Evolutionary conservation across 2,888 invertebrate genomes (phyloP), one percentile per base, ranked within the genome.

Genomic region (Ptilodon capucinus): DNA sequence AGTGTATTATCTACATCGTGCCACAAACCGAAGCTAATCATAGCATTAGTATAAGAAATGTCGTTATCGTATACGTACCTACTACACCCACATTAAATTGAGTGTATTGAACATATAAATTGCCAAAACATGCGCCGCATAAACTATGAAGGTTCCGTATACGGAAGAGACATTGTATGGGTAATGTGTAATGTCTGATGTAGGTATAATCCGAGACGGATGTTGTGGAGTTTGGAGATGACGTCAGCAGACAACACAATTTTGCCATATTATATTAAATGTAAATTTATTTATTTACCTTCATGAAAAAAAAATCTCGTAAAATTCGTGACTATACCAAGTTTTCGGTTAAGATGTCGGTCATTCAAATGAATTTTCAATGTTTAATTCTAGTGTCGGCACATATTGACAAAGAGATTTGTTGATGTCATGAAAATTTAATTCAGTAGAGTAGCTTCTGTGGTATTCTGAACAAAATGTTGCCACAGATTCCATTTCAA

Each of bases 1-100:
- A 14, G 9, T 5, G 13, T 21, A 16, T 34, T 32, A 46, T 42
- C 32, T 32, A 14, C 14, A 4, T 64, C 54, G 59, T 57, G 58
- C 64, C 56, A 21, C 54, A 49, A 59, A 60, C 60, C 65, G 61
- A 70, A 69, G 63, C 65, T 50, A 75, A 74, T 71, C 54, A 58
- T 13, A 48, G 44, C 51, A 48, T 42, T 53, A 39, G 44, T 45
- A 61, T 64, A 74, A 79, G 76, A 77, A 76, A 74, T 63, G 65
- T 75, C 71, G 64, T 76, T 71, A 71, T 55, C 36, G 35, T 43
- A 13, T 46, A 49, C 30, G 28, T n/a, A n/a, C n/a, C 40, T 62
- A 61, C 68, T 61, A 61, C 68, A 67, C 67, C 71, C 51, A 69
- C 69, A 55, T 57, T 46, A 54, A 52, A 69, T 57, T 51, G 56